phyloP scores from a whole-genome alignment of 2,797 vertebrate species.

The Perdix hodgsoniae region DNA sequence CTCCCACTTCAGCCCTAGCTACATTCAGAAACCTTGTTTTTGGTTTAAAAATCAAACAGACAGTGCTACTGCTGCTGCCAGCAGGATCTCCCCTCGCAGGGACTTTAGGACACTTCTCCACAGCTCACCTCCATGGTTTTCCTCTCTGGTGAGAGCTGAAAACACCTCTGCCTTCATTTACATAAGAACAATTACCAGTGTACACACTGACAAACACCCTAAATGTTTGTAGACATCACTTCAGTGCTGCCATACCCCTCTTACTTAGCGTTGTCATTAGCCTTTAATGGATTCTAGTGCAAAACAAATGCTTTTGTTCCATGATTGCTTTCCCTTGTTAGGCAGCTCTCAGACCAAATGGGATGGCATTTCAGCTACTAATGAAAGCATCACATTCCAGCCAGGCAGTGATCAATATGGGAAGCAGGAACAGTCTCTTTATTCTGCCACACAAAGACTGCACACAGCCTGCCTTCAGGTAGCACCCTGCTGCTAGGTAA shows the following conservation, averaged over 20 bases:
- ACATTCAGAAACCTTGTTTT: neutral
- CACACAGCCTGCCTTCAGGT: neutral
- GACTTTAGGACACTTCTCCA: neutral
- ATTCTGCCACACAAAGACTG: neutral
- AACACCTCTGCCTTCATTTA: slow-evolving; percentile 2
- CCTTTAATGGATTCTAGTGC: slow-evolving; percentile 49
- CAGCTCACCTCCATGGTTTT: neutral
- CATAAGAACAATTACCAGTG: slow-evolving; percentile 32
- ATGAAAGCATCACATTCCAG: slow-evolving; percentile 50
- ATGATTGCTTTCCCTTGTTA: slow-evolving; percentile 13
- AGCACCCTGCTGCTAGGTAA: neutral
- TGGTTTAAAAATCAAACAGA: neutral
- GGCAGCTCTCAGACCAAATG: slow-evolving; percentile 32
- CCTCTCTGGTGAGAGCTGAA: neutral
- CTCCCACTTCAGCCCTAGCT: slow-evolving; percentile 2
- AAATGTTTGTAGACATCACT: neutral
- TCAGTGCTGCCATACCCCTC: slow-evolving; percentile 10
- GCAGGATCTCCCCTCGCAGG: neutral
- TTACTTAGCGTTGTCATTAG: slow-evolving; percentile 39
- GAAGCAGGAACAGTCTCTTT: neutral
- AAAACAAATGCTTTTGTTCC: slow-evolving; percentile 64
- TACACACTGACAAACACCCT: neutral
- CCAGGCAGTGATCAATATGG: neutral
- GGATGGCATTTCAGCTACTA: slow-evolving; percentile 22
- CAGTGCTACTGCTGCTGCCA: neutral